A percentile compares a stretch with the other conserved stretches of the same genome.
Evolutionary conservation across 2,113 vertebrate species (phyloP).

Genomic region (Miniopterus natalensis): DNA sequence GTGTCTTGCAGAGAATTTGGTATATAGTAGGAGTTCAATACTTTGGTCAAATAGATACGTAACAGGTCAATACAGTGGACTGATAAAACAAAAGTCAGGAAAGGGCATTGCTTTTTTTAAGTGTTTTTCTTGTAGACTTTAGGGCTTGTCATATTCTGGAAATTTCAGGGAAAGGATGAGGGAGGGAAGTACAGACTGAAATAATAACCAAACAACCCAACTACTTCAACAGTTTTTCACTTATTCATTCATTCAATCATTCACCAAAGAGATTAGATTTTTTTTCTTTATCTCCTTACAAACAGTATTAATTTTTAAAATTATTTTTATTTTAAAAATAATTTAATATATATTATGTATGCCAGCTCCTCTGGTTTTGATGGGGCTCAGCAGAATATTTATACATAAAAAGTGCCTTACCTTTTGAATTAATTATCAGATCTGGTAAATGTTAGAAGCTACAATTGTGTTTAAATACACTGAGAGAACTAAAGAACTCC

Average conservation of each 20-base stretch:
- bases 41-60: not conserved
- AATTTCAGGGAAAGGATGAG: not conserved
- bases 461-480: not conserved
- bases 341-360: not conserved
- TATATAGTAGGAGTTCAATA: not conserved
- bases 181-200: not conserved
- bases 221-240: not conserved
- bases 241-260: not conserved
- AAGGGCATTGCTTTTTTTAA: not conserved
- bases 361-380: not conserved
- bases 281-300: not conserved
- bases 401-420: not conserved
- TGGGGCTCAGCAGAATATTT: not conserved
- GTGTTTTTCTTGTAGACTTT: not conserved
- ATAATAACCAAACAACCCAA: not conserved
- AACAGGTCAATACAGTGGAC: not conserved
- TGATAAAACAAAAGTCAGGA: not conserved
- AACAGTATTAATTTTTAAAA: not conserved
- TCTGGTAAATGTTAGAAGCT: not conserved
- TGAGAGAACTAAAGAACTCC: not conserved
- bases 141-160: not conserved
- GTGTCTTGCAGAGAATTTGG: not conserved
- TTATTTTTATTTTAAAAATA: conserved; percentile 23
- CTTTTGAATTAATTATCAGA: conserved; percentile 55
- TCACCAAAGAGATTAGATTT: not conserved